These are phyloP conservation scores for Columba livia DNA, from an alignment of 2,113 vertebrate species.

Conservation along the genomic window DNA sequence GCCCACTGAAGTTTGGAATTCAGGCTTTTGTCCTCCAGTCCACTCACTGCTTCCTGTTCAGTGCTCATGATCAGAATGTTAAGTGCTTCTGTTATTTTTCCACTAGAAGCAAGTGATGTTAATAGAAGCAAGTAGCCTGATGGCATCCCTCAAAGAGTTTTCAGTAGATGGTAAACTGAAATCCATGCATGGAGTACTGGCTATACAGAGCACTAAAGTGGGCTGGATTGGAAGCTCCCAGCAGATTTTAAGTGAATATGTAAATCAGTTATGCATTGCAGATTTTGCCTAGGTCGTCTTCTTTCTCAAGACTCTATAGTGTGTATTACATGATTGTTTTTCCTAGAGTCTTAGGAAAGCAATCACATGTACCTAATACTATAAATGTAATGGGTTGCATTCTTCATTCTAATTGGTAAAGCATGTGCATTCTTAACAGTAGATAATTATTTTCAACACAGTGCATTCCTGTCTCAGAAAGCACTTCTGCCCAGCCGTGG, in stretches of 20 bases:
- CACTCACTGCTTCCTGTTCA: neutral
- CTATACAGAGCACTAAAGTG: neutral
- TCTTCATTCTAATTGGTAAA: slow-evolving; percentile 23
- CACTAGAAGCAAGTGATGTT: neutral
- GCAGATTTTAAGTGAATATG: neutral
- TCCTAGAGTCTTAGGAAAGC: neutral
- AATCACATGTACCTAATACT: neutral
- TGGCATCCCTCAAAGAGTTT: neutral
- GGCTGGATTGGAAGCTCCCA: neutral
- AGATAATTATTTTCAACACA: neutral
- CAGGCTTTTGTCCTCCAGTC: neutral
- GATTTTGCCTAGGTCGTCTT: neutral
- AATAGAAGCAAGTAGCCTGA: neutral
- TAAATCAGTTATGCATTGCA: neutral
- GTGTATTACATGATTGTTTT: neutral
- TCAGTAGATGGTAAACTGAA: neutral
- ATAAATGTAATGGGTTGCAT: neutral
- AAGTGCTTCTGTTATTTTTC: neutral
- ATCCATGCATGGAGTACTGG: neutral
- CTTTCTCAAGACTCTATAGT: neutral
- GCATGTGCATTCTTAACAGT: neutral
- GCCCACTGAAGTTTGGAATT: neutral
- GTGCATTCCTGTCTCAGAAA: neutral
- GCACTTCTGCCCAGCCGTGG: neutral
- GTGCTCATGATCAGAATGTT: neutral